Evolutionary conservation across 2,797 vertebrate genomes (phyloP), one percentile per base, ranked within the genome.

Genomic region (Sparus aurata): DNA sequence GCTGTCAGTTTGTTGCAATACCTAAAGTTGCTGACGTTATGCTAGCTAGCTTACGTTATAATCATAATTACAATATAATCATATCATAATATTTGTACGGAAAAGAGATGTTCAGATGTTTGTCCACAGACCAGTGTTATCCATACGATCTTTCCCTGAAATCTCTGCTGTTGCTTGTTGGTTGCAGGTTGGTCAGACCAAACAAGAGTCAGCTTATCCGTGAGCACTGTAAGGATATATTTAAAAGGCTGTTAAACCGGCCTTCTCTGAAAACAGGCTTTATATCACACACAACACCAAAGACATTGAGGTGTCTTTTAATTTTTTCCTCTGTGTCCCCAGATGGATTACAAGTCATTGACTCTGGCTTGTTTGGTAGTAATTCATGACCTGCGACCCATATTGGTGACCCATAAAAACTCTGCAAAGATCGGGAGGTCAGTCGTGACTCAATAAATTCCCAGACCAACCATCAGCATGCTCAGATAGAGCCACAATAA

Each of bases 341-440:
- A 69, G 86, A 89, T 85, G 65, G 79, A 87, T 86, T 80, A 85
- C 82, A 70, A 76, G 74, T 75, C 69, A 76, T 53, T 85, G 84
- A 85, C 58, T 25, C 76, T n/a, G 68, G 69, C 89, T 92, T 90
- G 85, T 93, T 91, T 89, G 84, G 82, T 85, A 70, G 85, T 93
- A 92, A 92, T 91, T 94, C 88, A 93, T 90, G 86, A 91, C 90
- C 90, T 87, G 77, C 70, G 64, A 92, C 91, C 89, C 82, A 83
- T 85, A 88, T 84, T 84, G 86, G 71, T 87, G 85, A 91, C 86
- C 84, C 86, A 91, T 92, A 91, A 94, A 94, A 92, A 69, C 60
- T 80, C 27, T 20, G 63, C 60, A 74, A 71, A 91, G 83, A 88
- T 84, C 70, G 73, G 80, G 87, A 86, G 89, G 90, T 94, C 90